Percentiles rank a stretch among this genome's conserved stretches.
Conservation (phyloP, 1,140 invertebrate species). For the Venustaconcha ellipsiformis region DNA sequence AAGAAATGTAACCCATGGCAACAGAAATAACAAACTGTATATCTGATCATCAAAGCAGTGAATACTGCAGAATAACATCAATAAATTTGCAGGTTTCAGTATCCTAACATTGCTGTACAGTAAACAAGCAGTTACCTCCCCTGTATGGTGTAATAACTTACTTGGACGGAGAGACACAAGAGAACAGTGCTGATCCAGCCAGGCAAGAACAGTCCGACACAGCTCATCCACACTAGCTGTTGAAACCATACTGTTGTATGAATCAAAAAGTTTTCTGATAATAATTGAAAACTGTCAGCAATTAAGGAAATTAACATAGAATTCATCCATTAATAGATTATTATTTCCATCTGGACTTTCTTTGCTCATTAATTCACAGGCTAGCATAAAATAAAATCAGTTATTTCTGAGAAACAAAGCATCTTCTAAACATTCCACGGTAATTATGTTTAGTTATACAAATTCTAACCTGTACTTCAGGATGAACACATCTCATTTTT, state of each 20-base stretch:
- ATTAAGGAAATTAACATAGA: conserved; percentile 41
- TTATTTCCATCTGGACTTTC: not conserved
- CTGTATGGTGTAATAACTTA: conserved; percentile 67
- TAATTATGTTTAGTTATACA: too few relatives aligned
- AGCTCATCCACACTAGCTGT: conserved; percentile 92
- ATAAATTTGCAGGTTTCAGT: not conserved
- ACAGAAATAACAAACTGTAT: not conserved
- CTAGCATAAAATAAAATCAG: too few relatives aligned
- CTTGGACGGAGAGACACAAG: conserved; percentile 92
- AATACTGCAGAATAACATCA: not conserved
- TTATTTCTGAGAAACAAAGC: not conserved
- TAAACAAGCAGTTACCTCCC: not conserved
- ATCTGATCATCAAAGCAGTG: not conserved
- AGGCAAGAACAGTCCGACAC: conserved; percentile 89
- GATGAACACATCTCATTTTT: too few relatives aligned
- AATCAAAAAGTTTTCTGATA: conserved; percentile 86
- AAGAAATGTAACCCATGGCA: not conserved
- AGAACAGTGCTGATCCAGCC: conserved; percentile 97
- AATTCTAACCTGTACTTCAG: too few relatives aligned
- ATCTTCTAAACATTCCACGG: not conserved
- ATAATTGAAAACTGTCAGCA: conserved; percentile 87
- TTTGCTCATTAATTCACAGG: too few relatives aligned
- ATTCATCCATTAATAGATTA: not conserved
- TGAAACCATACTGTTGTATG: conserved; percentile 91
- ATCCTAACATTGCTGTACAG: not conserved